Conservation (phyloP, 2,113 vertebrate genomes). For the Megalops atlanticus region DNA sequence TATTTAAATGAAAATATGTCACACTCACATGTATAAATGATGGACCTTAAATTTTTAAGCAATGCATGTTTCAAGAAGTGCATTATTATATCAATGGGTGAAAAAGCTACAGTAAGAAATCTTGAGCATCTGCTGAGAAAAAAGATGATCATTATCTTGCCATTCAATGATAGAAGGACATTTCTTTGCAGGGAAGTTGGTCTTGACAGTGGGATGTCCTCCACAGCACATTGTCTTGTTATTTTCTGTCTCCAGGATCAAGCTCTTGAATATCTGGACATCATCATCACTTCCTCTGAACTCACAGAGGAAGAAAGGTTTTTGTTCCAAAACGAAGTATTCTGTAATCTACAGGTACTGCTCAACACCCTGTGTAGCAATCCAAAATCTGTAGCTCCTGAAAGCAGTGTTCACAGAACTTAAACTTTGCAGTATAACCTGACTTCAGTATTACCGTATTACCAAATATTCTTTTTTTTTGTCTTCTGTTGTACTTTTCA, state of each 20-base stretch:
- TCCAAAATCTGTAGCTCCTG: neutral
- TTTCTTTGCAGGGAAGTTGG: neutral
- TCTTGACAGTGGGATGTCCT: neutral
- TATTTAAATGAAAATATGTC: no score
- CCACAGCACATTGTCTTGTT: neutral
- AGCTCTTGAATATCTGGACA: constrained; percentile 15
- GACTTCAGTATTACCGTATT: no score
- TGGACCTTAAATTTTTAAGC: no score
- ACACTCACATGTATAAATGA: no score
- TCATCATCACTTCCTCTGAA: neutral
- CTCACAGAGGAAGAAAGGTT: constrained; percentile 25
- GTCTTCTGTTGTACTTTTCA: no score
- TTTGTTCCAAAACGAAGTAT: constrained; percentile 29
- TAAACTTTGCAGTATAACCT: no score
- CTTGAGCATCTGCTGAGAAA: neutral
- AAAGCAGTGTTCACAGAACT: neutral
- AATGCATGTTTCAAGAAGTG: no score
- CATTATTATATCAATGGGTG: no score
- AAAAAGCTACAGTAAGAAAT: no score
- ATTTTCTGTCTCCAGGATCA: constrained; percentile 16
- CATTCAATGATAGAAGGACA: neutral
- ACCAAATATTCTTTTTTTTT: no score
- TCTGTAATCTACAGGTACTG: constrained; percentile 30
- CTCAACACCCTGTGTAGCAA: neutral
- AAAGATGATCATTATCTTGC: no score